Evolutionary conservation across 2,113 vertebrate genomes (phyloP), one percentile per base, ranked within the genome.

Genomic region (Coreoperca whiteheadi): DNA sequence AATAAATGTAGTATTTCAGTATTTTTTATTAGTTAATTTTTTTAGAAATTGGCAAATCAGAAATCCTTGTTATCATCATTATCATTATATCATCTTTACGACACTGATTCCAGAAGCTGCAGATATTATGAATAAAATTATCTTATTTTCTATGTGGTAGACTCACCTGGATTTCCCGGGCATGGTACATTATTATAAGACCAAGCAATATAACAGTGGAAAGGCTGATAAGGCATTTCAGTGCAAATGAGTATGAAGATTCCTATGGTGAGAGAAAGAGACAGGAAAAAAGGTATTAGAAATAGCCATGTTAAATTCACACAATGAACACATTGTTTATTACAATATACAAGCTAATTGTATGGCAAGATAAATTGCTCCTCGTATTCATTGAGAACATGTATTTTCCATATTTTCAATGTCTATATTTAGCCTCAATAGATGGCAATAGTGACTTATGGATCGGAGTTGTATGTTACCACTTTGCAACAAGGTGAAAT

Each of bases 211-310:
- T 97, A 94, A 97, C 90, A 65, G 97, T 98, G 83, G 97, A 99
- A 91, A 99, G 97, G 95, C 97, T 98, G 96, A 99, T 98, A 95
- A 99, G 97, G 96, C 97, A 98, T 96, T 98, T 98, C 95, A 98
- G 96, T 88, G 97, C 97, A 87, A 98, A 97, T 43, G 97, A 99
- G 83, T 96, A 97, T 81, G 97, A 96, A 30, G 97, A 98, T 91
- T 96, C 97, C 97, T 98, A 64, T 37, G 72, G 77, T 66, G 89
- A 92, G 81, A 93, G 77, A 94, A 20, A 88, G 60, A 77, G 56
- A 91, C 46, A 90, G 12, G 41, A 65, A 74, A 78, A 50, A 69
- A 77, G 0, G 71, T 0, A 68, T 89, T 61, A 93, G 65, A 83
- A 59, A 81, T 43, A 37, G 3, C 11, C 37, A 60, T n/a, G 11